Evolutionary conservation across 2,888 invertebrate genomes (phyloP).

Genomic region (Gortyna flavago): DNA sequence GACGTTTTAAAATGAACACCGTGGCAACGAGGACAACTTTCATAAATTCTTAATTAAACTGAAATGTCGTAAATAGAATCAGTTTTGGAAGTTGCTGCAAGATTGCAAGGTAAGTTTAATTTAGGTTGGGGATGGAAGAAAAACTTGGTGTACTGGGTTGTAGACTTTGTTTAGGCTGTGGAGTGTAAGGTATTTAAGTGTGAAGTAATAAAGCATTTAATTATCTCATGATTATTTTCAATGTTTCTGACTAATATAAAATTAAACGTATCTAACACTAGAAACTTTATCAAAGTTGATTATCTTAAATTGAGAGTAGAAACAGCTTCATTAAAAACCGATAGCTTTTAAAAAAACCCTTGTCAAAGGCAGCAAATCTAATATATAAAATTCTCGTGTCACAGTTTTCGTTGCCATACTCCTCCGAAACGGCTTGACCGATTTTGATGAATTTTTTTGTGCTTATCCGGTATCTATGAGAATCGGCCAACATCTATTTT

Average conservation of each 20-base stretch:
- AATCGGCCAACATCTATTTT: too few species aligned
- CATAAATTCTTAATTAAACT: constrained; percentile 67
- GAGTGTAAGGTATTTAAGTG: too few species aligned
- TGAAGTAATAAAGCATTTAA: not conserved
- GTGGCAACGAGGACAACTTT: constrained; percentile 59
- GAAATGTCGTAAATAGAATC: constrained; percentile 60
- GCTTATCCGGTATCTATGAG: too few species aligned
- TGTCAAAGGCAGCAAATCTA: too few species aligned
- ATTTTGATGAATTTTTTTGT: too few species aligned
- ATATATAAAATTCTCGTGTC: too few species aligned
- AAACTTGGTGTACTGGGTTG: not conserved
- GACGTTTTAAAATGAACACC: constrained; percentile 63
- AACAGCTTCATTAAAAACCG: not conserved
- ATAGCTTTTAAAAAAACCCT: not conserved
- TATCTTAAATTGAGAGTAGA: not conserved
- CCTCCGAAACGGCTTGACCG: too few species aligned
- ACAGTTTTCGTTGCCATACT: too few species aligned
- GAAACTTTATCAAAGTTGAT: not conserved
- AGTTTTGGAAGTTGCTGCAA: constrained; percentile 48
- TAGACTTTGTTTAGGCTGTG: constrained; percentile 4
- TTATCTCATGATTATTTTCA: not conserved
- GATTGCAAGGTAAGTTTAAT: constrained; percentile 35
- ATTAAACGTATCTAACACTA: not conserved
- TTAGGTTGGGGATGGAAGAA: not conserved
- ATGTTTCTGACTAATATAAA: not conserved